These are phyloP conservation scores for Microcaecilia unicolor DNA, from an alignment of 2,797 vertebrate species.

Conservation along the genomic window DNA sequence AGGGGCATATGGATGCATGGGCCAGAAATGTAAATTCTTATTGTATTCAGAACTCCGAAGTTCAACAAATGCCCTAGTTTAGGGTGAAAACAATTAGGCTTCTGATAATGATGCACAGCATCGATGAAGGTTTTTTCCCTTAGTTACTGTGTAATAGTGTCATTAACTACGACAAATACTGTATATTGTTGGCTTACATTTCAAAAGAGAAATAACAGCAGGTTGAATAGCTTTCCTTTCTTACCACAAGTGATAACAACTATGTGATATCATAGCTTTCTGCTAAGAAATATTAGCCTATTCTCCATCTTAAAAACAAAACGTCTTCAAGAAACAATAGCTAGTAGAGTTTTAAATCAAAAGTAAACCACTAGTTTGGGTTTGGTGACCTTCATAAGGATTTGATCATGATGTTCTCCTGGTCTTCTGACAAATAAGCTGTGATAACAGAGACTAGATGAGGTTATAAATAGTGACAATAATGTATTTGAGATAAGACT, in stretches of 20 bases:
- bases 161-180: conserved; percentile 61
- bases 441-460: conserved; percentile 66
- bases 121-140: conserved; percentile 56
- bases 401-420: conserved; percentile 40
- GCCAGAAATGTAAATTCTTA: conserved; percentile 62
- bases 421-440: conserved; percentile 62
- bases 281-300: conserved; percentile 69
- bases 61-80: conserved; percentile 73
- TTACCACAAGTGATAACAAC: conserved; percentile 70
- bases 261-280: conserved; percentile 59
- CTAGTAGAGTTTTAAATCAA: conserved; percentile 62
- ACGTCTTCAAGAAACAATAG: conserved; percentile 57
- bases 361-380: conserved; percentile 62
- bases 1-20: conserved; percentile 47
- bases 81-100: conserved; percentile 68
- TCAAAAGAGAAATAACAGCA: conserved; percentile 72
- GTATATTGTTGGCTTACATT: conserved; percentile 61
- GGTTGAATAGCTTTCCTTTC: conserved; percentile 51
- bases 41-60: conserved; percentile 69
- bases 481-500: conserved; percentile 63
- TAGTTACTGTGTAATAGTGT: conserved; percentile 54
- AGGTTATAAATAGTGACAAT: conserved; percentile 67
- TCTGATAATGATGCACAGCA: conserved; percentile 69
- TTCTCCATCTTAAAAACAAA: conserved; percentile 61
- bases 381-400: conserved; percentile 62